A percentile compares a stretch with the other conserved stretches of the same genome.
phyloP scores from a whole-genome alignment of 2,888 invertebrate species.

The Drosophila suboccidentalis region DNA sequence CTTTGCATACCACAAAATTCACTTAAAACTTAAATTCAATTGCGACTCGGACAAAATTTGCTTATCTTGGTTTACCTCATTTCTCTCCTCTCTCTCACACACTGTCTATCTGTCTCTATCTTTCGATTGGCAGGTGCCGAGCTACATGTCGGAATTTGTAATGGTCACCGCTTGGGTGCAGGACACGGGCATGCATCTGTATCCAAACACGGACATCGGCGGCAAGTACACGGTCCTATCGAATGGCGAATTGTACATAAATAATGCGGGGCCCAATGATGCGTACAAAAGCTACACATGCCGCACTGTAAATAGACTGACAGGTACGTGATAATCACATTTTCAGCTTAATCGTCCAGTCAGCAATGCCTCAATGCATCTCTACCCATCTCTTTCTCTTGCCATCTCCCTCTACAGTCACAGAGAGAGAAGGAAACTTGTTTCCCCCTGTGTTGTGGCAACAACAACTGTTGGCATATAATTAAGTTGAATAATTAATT shows the following conservation, averaged over 20 bases:
- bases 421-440: neutral
- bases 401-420: neutral
- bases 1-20: slow-evolving; percentile 51
- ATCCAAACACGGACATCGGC: slow-evolving; percentile 91
- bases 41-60: slow-evolving; percentile 43
- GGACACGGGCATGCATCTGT: slow-evolving; percentile 92
- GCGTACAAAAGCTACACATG: slow-evolving; percentile 93
- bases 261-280: slow-evolving; percentile 91
- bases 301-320: slow-evolving; percentile 92
- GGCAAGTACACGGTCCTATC: slow-evolving; percentile 92
- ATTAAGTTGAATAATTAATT: slow-evolving; percentile 68
- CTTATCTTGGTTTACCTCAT: slow-evolving; percentile 25
- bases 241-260: slow-evolving; percentile 94
- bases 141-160: slow-evolving; percentile 95
- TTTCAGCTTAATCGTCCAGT: slow-evolving; percentile 78
- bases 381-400: neutral
- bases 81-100: neutral
- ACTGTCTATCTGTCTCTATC: neutral
- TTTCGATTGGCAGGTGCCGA: slow-evolving; percentile 88
- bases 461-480: slow-evolving; percentile 51
- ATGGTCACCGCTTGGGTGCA: slow-evolving; percentile 96
- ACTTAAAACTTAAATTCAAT: slow-evolving; percentile 64
- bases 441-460: slow-evolving; percentile 20
- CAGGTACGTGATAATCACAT: slow-evolving; percentile 86
- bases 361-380: slow-evolving; percentile 69